Conservation (phyloP, 2,888 invertebrate genomes). For the Troides aeacus region DNA sequence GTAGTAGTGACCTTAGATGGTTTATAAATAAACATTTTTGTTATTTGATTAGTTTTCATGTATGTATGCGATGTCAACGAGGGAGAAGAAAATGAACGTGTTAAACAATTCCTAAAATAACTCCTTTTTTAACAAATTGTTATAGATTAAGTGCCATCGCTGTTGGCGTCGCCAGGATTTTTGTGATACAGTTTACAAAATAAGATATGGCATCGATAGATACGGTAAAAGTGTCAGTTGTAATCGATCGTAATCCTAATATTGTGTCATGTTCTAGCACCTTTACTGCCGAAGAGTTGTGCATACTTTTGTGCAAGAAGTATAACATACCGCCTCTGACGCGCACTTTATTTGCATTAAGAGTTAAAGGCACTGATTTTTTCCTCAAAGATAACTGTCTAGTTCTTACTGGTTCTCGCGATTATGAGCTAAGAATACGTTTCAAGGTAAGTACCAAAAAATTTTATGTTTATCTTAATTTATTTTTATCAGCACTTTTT, state of each 20-base stretch:
- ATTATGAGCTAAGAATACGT: conserved; percentile 88
- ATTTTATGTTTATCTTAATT: neutral
- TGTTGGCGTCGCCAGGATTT: conserved; percentile 51
- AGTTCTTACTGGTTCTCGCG: conserved; percentile 70
- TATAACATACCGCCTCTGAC: conserved; percentile 87
- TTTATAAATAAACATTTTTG: conserved; percentile 48
- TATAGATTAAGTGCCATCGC: conserved; percentile 51
- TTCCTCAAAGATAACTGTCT: conserved; percentile 84
- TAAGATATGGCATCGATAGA: conserved; percentile 64
- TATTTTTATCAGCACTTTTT: neutral
- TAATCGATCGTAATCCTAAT: conserved; percentile 61
- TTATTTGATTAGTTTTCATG: conserved; percentile 38
- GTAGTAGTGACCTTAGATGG: conserved; percentile 40
- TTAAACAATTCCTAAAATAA: conserved; percentile 38
- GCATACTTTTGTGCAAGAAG: conserved; percentile 84
- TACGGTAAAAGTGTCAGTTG: conserved; percentile 70
- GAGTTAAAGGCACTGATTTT: conserved; percentile 81
- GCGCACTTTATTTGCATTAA: conserved; percentile 88
- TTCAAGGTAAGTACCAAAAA: conserved; percentile 81
- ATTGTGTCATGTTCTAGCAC: conserved; percentile 66
- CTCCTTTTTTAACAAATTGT: conserved; percentile 42
- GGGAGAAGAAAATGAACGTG: conserved; percentile 42
- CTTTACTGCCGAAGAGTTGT: conserved; percentile 84
- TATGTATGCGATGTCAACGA: conserved; percentile 35
- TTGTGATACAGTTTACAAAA: conserved; percentile 57